Percentiles rank a stretch among this genome's conserved stretches.
Evolutionary conservation across 2,888 invertebrate genomes (phyloP).

Genomic region (Drosophila vallismaia): DNA sequence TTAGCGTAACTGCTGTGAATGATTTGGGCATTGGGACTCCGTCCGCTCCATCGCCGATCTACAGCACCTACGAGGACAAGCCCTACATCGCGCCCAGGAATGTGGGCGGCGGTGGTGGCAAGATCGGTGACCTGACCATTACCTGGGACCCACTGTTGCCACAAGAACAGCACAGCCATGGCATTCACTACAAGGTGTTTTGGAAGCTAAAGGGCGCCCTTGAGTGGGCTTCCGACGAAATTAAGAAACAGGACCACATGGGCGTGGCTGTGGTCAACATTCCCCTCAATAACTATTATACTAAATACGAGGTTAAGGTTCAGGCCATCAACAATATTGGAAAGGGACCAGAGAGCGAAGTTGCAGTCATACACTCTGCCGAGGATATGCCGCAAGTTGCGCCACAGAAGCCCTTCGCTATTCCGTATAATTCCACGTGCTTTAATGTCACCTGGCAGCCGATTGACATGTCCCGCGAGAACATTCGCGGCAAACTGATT

Average conservation of each 20-base stretch:
- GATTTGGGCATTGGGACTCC: conserved; percentile 91
- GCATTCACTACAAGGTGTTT: conserved; percentile 94
- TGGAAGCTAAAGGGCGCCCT: conserved; percentile 91
- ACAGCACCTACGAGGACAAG: conserved; percentile 91
- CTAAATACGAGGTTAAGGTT: conserved; percentile 93
- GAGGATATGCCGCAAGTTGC: conserved; percentile 97
- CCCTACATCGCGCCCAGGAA: conserved; percentile 91
- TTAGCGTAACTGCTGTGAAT: conserved; percentile 95
- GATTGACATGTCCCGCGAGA: conserved; percentile 92
- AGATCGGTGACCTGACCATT: conserved; percentile 96
- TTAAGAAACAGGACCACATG: conserved; percentile 88
- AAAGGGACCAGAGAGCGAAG: conserved; percentile 91
- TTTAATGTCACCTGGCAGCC: conserved; percentile 96
- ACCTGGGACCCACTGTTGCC: conserved; percentile 92
- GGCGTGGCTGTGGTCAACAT: conserved; percentile 92
- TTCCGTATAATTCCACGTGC: conserved; percentile 95
- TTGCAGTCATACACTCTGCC: conserved; percentile 91
- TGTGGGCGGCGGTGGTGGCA: conserved; percentile 97
- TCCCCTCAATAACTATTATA: conserved; percentile 90
- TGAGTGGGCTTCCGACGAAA: conserved; percentile 90
- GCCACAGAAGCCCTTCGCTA: conserved; percentile 91
- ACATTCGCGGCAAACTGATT: conserved; percentile 93
- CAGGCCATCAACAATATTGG: conserved; percentile 93
- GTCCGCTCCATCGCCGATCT: conserved; percentile 93
- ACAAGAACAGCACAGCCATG: conserved; percentile 94